These are phyloP conservation scores for Tiliacea citrago DNA, from an alignment of 2,888 invertebrate species.

Conservation along the genomic window DNA sequence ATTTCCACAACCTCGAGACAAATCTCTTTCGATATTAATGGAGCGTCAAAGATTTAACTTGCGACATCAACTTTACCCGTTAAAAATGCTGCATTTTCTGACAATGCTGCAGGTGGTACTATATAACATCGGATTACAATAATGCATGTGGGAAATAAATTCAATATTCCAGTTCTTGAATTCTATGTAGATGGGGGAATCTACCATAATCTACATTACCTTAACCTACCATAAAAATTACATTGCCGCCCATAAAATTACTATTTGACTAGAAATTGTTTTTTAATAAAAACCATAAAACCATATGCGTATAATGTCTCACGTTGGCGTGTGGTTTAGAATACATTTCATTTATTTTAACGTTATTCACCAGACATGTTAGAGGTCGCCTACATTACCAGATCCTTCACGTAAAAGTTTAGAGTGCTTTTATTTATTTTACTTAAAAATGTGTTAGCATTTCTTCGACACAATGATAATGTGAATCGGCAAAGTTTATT, in stretches of 20 bases:
- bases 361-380: slow-evolving; percentile 40
- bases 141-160: background rate
- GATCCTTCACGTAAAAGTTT: slow-evolving; percentile 24
- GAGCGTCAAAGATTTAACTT: background rate
- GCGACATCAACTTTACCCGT: too few species aligned
- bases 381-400: slow-evolving; percentile 21
- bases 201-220: slow-evolving; percentile 37
- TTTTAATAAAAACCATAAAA: slow-evolving; percentile 42
- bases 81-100: background rate
- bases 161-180: slow-evolving; percentile 2
- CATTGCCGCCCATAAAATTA: slow-evolving; percentile 48
- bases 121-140: background rate
- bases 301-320: slow-evolving; percentile 30
- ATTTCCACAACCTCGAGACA: background rate
- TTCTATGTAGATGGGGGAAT: slow-evolving; percentile 12
- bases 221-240: slow-evolving; percentile 15
- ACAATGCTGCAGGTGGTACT: background rate
- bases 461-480: slow-evolving; percentile 9
- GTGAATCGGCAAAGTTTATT: slow-evolving; percentile 3
- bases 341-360: slow-evolving; percentile 42
- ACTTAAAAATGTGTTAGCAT: slow-evolving; percentile 10
- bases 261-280: slow-evolving; percentile 54
- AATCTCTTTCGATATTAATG: background rate
- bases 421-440: slow-evolving; percentile 28
- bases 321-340: slow-evolving; percentile 42